Evolutionary conservation across 1,140 invertebrate genomes (phyloP).

Genomic region (Atta texana): DNA sequence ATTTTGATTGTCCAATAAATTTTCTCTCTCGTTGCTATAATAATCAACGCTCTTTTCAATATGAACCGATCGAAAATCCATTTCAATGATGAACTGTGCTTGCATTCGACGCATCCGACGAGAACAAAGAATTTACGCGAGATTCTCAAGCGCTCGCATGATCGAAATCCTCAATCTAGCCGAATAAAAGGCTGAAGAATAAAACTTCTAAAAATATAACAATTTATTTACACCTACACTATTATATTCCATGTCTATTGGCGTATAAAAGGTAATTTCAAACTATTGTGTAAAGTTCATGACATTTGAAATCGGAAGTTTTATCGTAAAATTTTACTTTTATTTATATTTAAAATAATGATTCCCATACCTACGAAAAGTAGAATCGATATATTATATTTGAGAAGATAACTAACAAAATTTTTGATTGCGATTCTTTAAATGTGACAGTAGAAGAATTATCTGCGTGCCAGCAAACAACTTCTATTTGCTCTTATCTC

Average conservation of each 20-base stretch:
- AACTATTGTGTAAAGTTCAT: constrained; percentile 3
- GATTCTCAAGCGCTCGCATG: constrained; percentile 21
- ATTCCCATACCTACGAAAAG: neutral
- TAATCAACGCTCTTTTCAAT: constrained; percentile 26
- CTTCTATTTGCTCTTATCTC: neutral
- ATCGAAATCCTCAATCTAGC: constrained; percentile 28
- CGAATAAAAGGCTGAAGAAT: constrained; percentile 28
- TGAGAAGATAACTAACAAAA: neutral
- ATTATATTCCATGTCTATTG: constrained; percentile 28
- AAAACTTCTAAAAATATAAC: constrained; percentile 40
- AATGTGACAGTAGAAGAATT: neutral
- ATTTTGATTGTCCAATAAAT: constrained; percentile 19
- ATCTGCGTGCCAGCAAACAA: neutral
- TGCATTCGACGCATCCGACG: neutral
- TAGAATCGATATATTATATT: neutral
- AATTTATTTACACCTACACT: constrained; percentile 30
- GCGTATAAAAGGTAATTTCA: constrained; percentile 23
- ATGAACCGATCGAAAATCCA: constrained; percentile 39
- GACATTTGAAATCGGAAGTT: constrained; percentile 29
- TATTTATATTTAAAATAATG: neutral
- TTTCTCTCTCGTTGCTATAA: neutral
- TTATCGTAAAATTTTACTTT: constrained; percentile 21
- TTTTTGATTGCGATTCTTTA: neutral
- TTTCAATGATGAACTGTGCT: constrained; percentile 14
- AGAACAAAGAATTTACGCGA: constrained; percentile 34